These are phyloP conservation scores for Alexandromys fortis DNA, from an alignment of 2,113 vertebrate species.

Conservation along the genomic window DNA sequence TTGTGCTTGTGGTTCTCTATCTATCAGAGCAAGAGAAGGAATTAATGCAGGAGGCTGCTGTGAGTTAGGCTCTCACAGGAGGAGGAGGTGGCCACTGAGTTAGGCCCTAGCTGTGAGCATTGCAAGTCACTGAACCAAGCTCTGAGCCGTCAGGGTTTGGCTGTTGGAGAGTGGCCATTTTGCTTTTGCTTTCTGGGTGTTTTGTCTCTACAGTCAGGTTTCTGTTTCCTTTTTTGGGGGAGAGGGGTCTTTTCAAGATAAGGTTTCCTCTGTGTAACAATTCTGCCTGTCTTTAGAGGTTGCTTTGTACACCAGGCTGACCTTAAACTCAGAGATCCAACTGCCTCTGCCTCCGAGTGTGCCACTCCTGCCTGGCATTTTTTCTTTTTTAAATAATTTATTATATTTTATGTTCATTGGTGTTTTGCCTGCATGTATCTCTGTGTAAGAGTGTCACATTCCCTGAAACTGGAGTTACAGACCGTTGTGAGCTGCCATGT, in stretches of 20 bases:
- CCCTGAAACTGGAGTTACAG: background rate
- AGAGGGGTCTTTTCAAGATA: background rate
- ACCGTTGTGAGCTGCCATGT: background rate
- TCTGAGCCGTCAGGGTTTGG: background rate
- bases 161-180: background rate
- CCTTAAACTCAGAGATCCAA: background rate
- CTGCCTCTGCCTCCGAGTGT: background rate
- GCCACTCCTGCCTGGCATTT: background rate
- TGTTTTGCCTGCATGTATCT: background rate
- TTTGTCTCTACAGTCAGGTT: background rate
- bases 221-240: background rate
- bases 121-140: background rate
- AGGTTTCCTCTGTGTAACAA: background rate
- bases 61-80: too few species aligned
- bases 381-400: background rate
- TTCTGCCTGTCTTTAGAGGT: background rate
- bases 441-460: background rate
- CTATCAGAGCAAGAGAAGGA: background rate
- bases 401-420: background rate
- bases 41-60: too few species aligned
- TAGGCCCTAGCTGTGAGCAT: background rate
- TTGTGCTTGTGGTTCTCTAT: background rate
- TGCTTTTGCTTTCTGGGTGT: background rate
- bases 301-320: background rate
- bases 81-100: background rate